These are phyloP conservation scores for Macaca fascicularis DNA, from an alignment of 2,113 vertebrate species.

Conservation along the genomic window T2T-MFA8v1.1 NC_088377.1:118910501-118911000, in stretches of 20 bases:
- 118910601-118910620: not conserved
- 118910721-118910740: not conserved
- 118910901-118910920: not conserved
- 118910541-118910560: slow-evolving; percentile 26
- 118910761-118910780: slow-evolving; percentile 27
- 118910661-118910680: not conserved
- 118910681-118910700: not conserved
- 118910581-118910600: not conserved
- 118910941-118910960: slow-evolving; percentile 53
- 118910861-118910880: slow-evolving; percentile 16
- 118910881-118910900: not conserved
- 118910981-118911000: not conserved
- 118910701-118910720: not conserved
- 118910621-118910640: not conserved
- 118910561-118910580: not conserved
- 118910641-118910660: not conserved
- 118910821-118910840: slow-evolving; percentile 48
- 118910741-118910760: slow-evolving; percentile 14
- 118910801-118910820: slow-evolving; percentile 1
- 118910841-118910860: slow-evolving; percentile 57
- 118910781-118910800: not conserved
- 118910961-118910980: slow-evolving; percentile 14
- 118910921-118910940: slow-evolving; percentile 25
- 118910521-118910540: not conserved
- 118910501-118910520: not conserved